Percentiles rank a stretch among this genome's conserved stretches.
These are phyloP conservation scores for Thysanoteuthis rhombus DNA, from an alignment of 2,888 invertebrate species.

Conservation along the genomic window DNA sequence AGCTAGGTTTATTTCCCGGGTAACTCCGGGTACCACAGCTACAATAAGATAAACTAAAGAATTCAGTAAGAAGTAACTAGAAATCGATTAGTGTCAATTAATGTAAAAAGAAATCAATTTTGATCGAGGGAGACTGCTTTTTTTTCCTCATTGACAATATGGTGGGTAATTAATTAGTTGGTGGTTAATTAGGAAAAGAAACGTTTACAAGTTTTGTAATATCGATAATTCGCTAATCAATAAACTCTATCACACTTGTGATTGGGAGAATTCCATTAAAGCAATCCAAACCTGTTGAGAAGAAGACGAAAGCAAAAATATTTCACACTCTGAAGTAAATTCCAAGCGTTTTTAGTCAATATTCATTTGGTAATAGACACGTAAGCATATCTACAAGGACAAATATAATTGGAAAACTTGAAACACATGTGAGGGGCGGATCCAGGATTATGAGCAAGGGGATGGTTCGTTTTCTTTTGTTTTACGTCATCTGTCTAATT, in stretches of 20 bases:
- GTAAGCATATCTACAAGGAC: too few species aligned
- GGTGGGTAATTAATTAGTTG: not conserved
- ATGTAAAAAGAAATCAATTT: not conserved
- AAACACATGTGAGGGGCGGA: too few species aligned
- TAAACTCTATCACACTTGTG: not conserved
- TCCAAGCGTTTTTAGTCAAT: too few species aligned
- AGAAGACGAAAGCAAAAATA: not conserved
- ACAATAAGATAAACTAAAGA: too few species aligned
- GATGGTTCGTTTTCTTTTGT: too few species aligned
- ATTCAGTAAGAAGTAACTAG: not conserved
- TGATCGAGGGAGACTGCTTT: not conserved
- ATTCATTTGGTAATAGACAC: too few species aligned
- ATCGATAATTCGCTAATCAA: not conserved
- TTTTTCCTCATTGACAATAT: not conserved
- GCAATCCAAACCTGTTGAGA: not conserved
- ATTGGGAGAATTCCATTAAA: not conserved
- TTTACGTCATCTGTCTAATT: too few species aligned
- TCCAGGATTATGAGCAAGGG: too few species aligned
- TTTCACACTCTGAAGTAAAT: too few species aligned
- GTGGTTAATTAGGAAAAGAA: not conserved
- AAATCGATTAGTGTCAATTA: constrained; percentile 12
- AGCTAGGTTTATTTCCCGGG: too few species aligned
- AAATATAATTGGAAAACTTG: too few species aligned
- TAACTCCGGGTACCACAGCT: too few species aligned
- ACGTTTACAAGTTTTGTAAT: not conserved